Base-by-base conservation (phyloP, 1,140 invertebrate species). In the Eulimnadia texana region DNA sequence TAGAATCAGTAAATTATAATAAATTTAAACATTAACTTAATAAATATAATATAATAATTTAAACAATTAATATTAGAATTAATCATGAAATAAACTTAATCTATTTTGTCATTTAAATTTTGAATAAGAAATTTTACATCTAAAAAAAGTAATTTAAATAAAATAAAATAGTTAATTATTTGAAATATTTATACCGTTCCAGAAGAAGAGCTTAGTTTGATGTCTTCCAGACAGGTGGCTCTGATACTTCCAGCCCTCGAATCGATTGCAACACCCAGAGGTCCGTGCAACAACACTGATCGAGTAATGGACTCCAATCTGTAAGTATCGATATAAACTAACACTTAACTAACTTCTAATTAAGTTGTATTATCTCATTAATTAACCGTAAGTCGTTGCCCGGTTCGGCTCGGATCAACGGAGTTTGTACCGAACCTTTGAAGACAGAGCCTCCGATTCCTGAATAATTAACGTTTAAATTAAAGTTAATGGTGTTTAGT, bases 261-360 rank as follows among this genome's bases (percentile, higher is more conserved):
- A 69, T 92, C 85, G 3, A 95, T 74, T 52, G 80, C 80, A 62
- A 94, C 84, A 25, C 84, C 84, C 66, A 86, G 80, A 1, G 90
- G 85, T 3, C 87, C 90, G 58, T 80, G 78, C 25, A 95, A 76
- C 60, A 86, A 80, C 61, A 94, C 72, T 27, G 83, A 80, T 64
- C 90, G 77, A 6, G 91, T 93, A 13, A 87, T 82, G 2, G 91
- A 94, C 72, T 93, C 90, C 66, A 95, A 77, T 72, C 90, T 93
- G 72, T n/a, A n/a, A n/a, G n/a, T n/a, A n/a, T n/a, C n/a, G n/a
- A 22, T 10, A 56, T 22, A 19, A 61, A 6, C 16, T 27, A 66
- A 65, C 33, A 42, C 33, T 55, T 24, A 62, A 16, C 3, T 62
- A 23, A 24, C 9, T 20, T n/a, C n/a, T n/a, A n/a, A n/a, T n/a